Evolutionary conservation across 2,797 vertebrate species (phyloP).

Genomic region (Cirrhinus mrigala): DNA sequence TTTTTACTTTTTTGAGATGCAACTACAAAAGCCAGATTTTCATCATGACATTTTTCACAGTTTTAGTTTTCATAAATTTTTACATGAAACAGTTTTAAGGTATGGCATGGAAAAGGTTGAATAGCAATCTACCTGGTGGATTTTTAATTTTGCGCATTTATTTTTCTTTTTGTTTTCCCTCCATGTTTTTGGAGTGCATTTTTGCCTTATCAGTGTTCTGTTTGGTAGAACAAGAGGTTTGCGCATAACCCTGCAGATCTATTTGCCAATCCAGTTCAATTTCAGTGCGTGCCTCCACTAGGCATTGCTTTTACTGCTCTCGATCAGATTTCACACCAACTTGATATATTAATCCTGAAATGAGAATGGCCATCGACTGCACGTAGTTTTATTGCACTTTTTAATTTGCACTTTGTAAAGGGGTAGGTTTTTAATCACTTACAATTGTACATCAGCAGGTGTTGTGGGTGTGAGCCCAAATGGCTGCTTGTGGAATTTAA

Average conservation of each 20-base stretch:
- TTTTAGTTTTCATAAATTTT: constrained; percentile 97
- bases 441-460: constrained; percentile 87
- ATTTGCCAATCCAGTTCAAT: constrained; percentile 74
- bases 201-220: constrained; percentile 77
- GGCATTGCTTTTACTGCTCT: constrained; percentile 72
- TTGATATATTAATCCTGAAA: constrained; percentile 84
- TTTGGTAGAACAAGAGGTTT: constrained; percentile 74
- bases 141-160: constrained; percentile 89
- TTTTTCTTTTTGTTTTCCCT: constrained; percentile 72
- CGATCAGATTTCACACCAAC: constrained; percentile 71
- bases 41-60: constrained; percentile 99
- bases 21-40: constrained; percentile 72
- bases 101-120: constrained; percentile 89
- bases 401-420: constrained; percentile 97
- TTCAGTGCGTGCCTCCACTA: constrained; percentile 71
- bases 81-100: constrained; percentile 99
- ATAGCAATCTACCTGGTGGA: constrained; percentile 91
- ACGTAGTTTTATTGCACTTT: constrained; percentile 97
- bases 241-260: constrained; percentile 67
- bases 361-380: constrained; percentile 84
- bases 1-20: constrained; percentile 83
- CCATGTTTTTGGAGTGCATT: constrained; percentile 63
- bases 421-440: constrained; percentile 98
- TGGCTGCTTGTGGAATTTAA: constrained; percentile 85
- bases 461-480: constrained; percentile 78